These are phyloP conservation scores for Galaxias olidus DNA, from an alignment of 2,797 vertebrate genomes.

Conservation along the genomic window DNA sequence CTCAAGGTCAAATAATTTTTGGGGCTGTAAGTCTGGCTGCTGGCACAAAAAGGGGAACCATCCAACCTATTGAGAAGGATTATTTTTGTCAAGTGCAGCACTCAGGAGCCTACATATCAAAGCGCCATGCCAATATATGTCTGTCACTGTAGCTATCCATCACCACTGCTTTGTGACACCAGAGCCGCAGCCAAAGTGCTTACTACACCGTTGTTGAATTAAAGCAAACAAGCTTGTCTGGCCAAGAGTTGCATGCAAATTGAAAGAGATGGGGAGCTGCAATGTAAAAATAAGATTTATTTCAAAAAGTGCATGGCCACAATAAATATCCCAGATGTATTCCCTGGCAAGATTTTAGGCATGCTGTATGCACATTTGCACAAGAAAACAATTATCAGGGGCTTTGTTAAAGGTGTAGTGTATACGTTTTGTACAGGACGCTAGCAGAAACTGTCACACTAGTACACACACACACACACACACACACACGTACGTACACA, in stretches of 20 bases:
- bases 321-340: slow-evolving; percentile 4
- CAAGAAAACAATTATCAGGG: neutral
- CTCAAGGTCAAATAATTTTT: neutral
- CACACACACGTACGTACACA: neutral
- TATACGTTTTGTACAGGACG: slow-evolving; percentile 1
- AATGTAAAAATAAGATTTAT: slow-evolving; percentile 46
- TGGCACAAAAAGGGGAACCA: slow-evolving; percentile 50
- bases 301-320: slow-evolving; percentile 27
- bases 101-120: slow-evolving; percentile 58
- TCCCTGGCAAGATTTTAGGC: neutral
- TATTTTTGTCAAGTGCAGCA: slow-evolving; percentile 71
- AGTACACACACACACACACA: neutral
- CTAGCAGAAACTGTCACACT: neutral
- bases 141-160: slow-evolving; percentile 66
- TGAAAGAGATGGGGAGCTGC: slow-evolving; percentile 37
- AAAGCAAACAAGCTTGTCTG: slow-evolving; percentile 65
- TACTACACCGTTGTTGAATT: slow-evolving; percentile 60
- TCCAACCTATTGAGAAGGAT: slow-evolving; percentile 63
- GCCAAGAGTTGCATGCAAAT: slow-evolving; percentile 54
- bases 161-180: slow-evolving; percentile 43
- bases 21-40: neutral
- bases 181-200: slow-evolving; percentile 52
- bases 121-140: slow-evolving; percentile 71
- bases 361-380: neutral
- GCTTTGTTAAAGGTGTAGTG: too few relatives aligned